Percentiles rank a stretch among this genome's conserved stretches.
These are phyloP conservation scores for Orthosia cruda DNA, from an alignment of 2,888 invertebrate species.

Conservation along the genomic window DNA sequence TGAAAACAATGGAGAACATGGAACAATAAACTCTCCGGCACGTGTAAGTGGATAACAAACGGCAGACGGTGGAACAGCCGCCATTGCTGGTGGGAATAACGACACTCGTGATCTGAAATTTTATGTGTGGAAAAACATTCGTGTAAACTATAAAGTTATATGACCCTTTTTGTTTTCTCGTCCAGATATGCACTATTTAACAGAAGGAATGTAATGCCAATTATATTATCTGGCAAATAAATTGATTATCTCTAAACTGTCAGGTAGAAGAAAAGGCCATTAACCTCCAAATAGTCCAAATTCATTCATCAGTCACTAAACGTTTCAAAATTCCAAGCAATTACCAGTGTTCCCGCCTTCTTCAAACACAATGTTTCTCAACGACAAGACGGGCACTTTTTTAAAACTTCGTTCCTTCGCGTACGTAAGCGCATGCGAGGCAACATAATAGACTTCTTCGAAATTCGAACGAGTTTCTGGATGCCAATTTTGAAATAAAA, in stretches of 20 bases:
- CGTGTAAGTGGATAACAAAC: constrained; percentile 27
- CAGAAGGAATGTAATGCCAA: no score
- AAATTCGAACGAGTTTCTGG: constrained; percentile 57
- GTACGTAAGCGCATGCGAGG: constrained; percentile 47
- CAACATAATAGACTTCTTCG: constrained; percentile 56
- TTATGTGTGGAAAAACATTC: constrained; percentile 19
- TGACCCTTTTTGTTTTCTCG: neutral
- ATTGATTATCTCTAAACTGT: no score
- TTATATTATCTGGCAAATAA: no score
- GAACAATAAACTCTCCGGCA: constrained; percentile 46
- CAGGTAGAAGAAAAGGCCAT: neutral
- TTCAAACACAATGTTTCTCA: constrained; percentile 62
- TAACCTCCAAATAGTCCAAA: neutral
- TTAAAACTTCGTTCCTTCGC: constrained; percentile 44
- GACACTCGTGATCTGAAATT: constrained; percentile 27
- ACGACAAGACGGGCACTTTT: constrained; percentile 51
- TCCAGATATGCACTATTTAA: neutral
- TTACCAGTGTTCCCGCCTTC: constrained; percentile 59
- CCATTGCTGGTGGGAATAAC: constrained; percentile 1
- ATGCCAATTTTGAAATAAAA: constrained; percentile 44
- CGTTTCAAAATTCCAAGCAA: constrained; percentile 30
- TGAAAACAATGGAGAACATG: constrained; percentile 40
- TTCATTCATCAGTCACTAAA: neutral
- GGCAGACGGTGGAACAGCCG: constrained; percentile 2
- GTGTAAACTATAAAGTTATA: neutral